These are phyloP conservation scores for Turnix velox DNA, from an alignment of 2,113 vertebrate genomes.

Conservation along the genomic window DNA sequence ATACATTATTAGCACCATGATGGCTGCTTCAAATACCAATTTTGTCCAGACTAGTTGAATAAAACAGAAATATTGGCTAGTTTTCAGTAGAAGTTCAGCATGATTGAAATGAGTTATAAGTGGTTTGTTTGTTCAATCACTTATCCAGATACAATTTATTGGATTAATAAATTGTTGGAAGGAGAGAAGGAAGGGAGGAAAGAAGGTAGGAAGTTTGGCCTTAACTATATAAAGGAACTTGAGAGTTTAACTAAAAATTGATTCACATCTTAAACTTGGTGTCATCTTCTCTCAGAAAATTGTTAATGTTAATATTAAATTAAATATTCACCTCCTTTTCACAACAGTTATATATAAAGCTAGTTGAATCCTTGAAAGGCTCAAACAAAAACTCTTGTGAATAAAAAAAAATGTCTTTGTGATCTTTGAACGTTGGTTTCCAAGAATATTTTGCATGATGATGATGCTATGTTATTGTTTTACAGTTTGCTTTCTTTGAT, in stretches of 20 bases:
- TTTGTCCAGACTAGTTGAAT: constrained; percentile 31
- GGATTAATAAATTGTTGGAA: background rate
- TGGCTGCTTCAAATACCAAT: constrained; percentile 35
- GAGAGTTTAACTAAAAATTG: constrained; percentile 21
- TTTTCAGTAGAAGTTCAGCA: constrained; percentile 42
- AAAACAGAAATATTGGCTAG: constrained; percentile 48
- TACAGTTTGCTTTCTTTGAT: constrained; percentile 71
- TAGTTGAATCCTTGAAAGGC: constrained; percentile 66
- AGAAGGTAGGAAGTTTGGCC: background rate
- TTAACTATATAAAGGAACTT: constrained; percentile 43
- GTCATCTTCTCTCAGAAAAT: constrained; percentile 42
- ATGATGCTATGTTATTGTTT: constrained; percentile 73
- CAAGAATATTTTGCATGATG: constrained; percentile 83
- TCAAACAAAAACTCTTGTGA: constrained; percentile 67
- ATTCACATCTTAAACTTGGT: constrained; percentile 49
- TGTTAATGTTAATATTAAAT: constrained; percentile 38
- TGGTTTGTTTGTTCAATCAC: constrained; percentile 48
- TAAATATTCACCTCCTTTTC: constrained; percentile 44
- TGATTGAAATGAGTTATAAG: constrained; percentile 65
- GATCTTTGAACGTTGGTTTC: constrained; percentile 72
- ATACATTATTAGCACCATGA: constrained; percentile 15
- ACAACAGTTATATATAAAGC: constrained; percentile 48
- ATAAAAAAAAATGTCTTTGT: constrained; percentile 71
- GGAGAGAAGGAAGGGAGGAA: background rate
- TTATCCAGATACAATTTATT: constrained; percentile 15